A percentile compares a stretch with the other conserved stretches of the same genome.
These are phyloP conservation scores for Charaxes varanes DNA, from an alignment of 1,140 invertebrate species.

Conservation along the genomic window DNA sequence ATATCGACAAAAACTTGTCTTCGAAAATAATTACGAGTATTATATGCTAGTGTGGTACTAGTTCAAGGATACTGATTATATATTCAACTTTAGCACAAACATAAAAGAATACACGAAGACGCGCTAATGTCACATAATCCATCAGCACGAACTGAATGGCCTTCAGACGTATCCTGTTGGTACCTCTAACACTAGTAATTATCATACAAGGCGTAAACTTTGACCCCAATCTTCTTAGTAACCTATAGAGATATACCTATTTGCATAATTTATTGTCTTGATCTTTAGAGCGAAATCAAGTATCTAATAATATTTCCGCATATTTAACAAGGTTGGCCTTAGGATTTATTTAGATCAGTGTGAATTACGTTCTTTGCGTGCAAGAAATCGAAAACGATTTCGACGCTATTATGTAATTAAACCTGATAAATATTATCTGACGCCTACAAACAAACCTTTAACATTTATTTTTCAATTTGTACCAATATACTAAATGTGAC, in stretches of 20 bases:
- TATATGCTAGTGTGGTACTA: constrained; percentile 1
- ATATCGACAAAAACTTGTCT: no score
- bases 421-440: no score
- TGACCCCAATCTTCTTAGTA: constrained; percentile 20
- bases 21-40: background rate
- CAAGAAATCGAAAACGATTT: no score
- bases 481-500: no score
- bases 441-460: no score
- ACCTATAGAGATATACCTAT: background rate
- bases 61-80: constrained; percentile 10
- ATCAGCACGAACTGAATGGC: constrained; percentile 14
- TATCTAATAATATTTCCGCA: constrained; percentile 7
- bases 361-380: no score
- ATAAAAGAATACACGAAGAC: constrained; percentile 3
- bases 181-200: constrained; percentile 17
- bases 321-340: constrained; percentile 2
- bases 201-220: constrained; percentile 26
- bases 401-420: no score
- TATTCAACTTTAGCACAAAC: background rate
- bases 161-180: constrained; percentile 29
- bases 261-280: constrained; percentile 12
- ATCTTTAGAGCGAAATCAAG: constrained; percentile 8
- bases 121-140: constrained; percentile 8
- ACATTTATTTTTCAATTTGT: no score
- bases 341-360: no score